Percentiles rank a stretch among this genome's conserved stretches.
These are phyloP conservation scores for Cotesia congregata DNA, from an alignment of 2,888 invertebrate genomes.

Conservation along the genomic window DNA sequence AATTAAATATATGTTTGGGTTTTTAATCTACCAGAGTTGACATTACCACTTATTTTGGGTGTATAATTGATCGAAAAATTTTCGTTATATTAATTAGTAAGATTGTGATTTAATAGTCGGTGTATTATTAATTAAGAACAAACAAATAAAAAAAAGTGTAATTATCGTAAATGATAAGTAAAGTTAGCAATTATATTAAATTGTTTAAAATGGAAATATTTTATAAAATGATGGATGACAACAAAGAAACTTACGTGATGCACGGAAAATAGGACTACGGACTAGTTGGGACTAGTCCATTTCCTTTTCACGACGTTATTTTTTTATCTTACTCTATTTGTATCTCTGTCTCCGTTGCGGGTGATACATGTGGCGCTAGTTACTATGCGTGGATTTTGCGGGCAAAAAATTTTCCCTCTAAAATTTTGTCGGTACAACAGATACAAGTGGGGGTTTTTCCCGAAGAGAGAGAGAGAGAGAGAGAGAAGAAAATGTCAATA, in stretches of 20 bases:
- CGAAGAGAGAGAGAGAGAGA: not conserved
- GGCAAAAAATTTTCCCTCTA: not conserved
- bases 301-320: not conserved
- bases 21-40: too few species aligned
- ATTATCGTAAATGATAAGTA: not conserved
- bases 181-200: not conserved
- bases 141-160: too few species aligned
- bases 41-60: too few species aligned
- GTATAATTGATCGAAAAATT: too few species aligned
- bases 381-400: not conserved
- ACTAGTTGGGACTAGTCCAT: slow-evolving; percentile 1
- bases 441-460: not conserved
- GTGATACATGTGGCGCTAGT: slow-evolving; percentile 1
- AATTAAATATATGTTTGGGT: too few species aligned
- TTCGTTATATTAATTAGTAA: too few species aligned
- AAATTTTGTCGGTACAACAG: not conserved
- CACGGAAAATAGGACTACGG: not conserved
- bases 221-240: not conserved
- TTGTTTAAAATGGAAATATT: slow-evolving; percentile 1
- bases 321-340: slow-evolving; percentile 7
- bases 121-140: slow-evolving; percentile 2
- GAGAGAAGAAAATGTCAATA: not conserved
- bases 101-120: too few species aligned
- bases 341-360: not conserved
- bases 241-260: not conserved